Evolutionary conservation across 1,140 invertebrate genomes (phyloP), one percentile per base, ranked within the genome.

Genomic region (Ladona fulva): DNA sequence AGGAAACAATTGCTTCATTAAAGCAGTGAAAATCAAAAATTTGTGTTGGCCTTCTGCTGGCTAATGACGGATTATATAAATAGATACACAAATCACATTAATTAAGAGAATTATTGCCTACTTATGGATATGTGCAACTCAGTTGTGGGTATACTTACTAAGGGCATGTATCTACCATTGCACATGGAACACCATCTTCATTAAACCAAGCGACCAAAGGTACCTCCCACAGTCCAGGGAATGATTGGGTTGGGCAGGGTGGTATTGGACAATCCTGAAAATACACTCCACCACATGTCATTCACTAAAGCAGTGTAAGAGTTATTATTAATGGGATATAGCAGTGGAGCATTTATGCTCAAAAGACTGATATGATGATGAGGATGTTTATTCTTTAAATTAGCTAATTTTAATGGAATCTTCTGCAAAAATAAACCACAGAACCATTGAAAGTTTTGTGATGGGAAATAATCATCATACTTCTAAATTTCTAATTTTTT

Each of bases 181-280:
- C 84, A 81, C 91, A 92, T 0, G 85, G 82, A 24, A 81, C 80
- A 11, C 84, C 84, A 10, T 83, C 80, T 8, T 85, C 79, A 82
- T 90, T 89, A 0, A 83, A 81, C 85, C 89, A 88, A 79, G 89
- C 86, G 1, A 92, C 82, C 89, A 92, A 91, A 0, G 91, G 91
- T 42, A 87, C 83, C 0, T 90, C 86, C 91, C 91, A 91, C 0
- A 89, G 79, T 14, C 88, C 89, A 6, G 90, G 89, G 74, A 89
- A 86, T 0, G 88, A 87, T 0, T 88, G 87, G 42, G 84, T 86
- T 0, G 91, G 92, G 81, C 91, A 93, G 0, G 88, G 87, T 1
- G 86, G 86, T 42, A 92, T 88, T 75, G 85, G 84, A 80, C 91
- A 92, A 78, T 92, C 91, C 82, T 86, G 81, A 8, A 76, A 77